These are phyloP conservation scores for Argya squamiceps DNA, from an alignment of 2,797 vertebrate genomes.

Conservation along the genomic window DNA sequence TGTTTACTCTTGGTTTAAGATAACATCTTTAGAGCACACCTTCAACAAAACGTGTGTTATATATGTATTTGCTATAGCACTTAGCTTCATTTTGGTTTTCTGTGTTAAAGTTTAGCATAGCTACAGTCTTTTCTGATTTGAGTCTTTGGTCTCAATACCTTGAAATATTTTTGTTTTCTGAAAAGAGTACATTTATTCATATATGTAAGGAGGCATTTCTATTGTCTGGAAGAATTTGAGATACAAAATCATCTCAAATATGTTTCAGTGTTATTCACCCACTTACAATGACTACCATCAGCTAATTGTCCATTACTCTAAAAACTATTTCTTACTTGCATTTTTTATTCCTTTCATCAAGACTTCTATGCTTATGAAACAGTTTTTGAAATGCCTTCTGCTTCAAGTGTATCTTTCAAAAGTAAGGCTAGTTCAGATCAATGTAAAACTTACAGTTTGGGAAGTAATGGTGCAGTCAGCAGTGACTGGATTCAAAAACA, in stretches of 20 bases:
- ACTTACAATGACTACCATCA: not conserved
- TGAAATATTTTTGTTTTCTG: not conserved
- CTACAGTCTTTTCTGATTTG: not conserved
- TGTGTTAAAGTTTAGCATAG: not conserved
- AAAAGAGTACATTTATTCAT: not conserved
- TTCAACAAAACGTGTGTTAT: not conserved
- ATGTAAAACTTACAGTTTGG: constrained; percentile 70
- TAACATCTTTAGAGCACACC: not conserved
- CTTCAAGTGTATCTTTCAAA: not conserved
- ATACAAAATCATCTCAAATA: not conserved
- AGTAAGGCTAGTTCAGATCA: not conserved
- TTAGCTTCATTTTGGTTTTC: not conserved
- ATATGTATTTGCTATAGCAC: not conserved
- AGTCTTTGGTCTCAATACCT: not conserved
- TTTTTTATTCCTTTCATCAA: not conserved
- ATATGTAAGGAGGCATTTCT: not conserved
- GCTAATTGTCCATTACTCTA: not conserved
- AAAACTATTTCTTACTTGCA: not conserved
- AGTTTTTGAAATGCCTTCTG: not conserved
- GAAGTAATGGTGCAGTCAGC: constrained; percentile 43
- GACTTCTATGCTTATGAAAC: not conserved
- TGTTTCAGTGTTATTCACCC: not conserved
- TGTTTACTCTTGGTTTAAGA: not conserved
- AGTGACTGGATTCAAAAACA: constrained; percentile 26
- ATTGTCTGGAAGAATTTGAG: not conserved